phyloP scores from a whole-genome alignment of 2,888 invertebrate genomes.

The Lasioglossum vierecki region DNA sequence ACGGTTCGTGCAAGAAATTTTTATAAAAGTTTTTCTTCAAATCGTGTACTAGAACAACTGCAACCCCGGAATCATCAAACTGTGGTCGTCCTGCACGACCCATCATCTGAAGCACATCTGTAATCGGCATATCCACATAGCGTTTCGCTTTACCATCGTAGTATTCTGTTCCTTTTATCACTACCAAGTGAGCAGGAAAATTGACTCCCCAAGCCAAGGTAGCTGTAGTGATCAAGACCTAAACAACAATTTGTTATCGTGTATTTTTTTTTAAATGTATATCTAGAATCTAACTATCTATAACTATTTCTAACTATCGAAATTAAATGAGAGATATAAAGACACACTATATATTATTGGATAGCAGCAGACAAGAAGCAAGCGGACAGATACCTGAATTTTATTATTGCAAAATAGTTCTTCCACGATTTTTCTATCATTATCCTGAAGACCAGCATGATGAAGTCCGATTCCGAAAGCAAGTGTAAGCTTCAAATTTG shows the following conservation, averaged over 20 bases:
- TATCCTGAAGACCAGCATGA: constrained; percentile 98
- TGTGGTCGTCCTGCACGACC: constrained; percentile 99
- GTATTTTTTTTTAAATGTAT: too few species aligned
- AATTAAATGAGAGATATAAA: too few species aligned
- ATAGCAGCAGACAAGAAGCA: background rate
- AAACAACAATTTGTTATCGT: too few species aligned
- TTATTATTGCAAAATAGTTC: constrained; percentile 97
- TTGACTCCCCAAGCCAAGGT: constrained; percentile 99
- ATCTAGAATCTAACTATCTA: too few species aligned
- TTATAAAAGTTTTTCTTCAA: constrained; percentile 99
- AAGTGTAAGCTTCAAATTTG: constrained; percentile 95
- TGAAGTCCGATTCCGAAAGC: constrained; percentile 99
- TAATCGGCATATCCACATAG: constrained; percentile 99
- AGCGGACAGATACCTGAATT: constrained; percentile 89
- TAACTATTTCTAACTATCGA: too few species aligned
- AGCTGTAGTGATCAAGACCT: constrained; percentile 97
- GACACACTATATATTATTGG: background rate
- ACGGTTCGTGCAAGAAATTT: constrained; percentile 99
- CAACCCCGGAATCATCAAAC: constrained; percentile 96
- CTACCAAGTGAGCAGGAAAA: constrained; percentile 98
- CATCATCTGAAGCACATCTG: constrained; percentile 99
- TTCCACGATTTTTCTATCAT: constrained; percentile 95
- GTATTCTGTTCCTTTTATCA: constrained; percentile 99
- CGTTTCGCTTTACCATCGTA: constrained; percentile 98
- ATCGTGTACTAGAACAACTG: constrained; percentile 96